Conservation (phyloP, 2,113 vertebrate species). For the Hiodon alosoides region DNA sequence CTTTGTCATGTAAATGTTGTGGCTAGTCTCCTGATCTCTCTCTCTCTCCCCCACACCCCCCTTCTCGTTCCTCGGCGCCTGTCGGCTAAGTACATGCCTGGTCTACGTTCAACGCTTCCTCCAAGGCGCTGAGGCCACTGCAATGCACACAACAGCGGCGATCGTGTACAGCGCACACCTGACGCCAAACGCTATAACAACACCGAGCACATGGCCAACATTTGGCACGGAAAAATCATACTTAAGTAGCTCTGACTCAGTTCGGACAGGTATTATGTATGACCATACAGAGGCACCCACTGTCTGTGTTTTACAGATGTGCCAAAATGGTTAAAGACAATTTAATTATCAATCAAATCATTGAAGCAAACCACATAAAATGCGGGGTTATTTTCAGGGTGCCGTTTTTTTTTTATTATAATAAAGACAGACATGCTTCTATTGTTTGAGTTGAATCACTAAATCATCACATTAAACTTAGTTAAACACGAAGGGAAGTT, state of each 20-base stretch:
- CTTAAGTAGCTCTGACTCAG: not conserved
- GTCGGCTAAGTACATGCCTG: not conserved
- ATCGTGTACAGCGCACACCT: slow-evolving; percentile 3
- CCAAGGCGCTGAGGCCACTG: slow-evolving; percentile 12
- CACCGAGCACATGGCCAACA: slow-evolving; percentile 21
- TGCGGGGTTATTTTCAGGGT: too few relatives aligned
- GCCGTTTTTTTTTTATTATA: too few relatives aligned
- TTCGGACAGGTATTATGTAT: not conserved
- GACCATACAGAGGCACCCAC: not conserved
- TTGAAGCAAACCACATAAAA: too few relatives aligned
- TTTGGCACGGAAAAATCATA: slow-evolving; percentile 1
- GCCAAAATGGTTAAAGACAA: too few relatives aligned
- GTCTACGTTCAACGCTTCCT: not conserved
- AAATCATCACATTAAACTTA: too few relatives aligned
- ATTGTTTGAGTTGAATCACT: too few relatives aligned
- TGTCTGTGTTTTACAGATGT: not conserved
- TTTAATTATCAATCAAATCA: too few relatives aligned
- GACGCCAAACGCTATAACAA: slow-evolving; percentile 1
- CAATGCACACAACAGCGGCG: slow-evolving; percentile 6
- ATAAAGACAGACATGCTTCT: too few relatives aligned
- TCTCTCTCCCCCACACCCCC: not conserved
- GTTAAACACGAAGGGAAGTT: too few relatives aligned
- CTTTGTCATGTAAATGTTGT: slow-evolving; percentile 58
- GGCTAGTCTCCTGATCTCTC: slow-evolving; percentile 32
- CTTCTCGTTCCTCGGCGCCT: not conserved